Base-by-base conservation (phyloP, 2,888 invertebrate species). In the Cheilosia soror region DNA sequence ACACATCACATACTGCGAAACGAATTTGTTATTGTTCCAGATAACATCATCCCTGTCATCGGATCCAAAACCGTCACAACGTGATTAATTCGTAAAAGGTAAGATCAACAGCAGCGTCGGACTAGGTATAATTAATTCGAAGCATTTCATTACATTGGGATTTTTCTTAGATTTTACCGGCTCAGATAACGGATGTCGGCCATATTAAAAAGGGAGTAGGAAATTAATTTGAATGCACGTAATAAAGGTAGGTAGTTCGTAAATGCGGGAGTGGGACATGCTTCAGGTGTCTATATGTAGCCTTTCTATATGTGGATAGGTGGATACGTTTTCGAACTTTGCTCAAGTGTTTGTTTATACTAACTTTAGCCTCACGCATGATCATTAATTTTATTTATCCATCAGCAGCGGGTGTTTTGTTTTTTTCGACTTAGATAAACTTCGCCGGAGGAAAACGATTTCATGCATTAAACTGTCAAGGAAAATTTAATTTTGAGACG, bases 31-130 rank as follows among this genome's bases (percentile, higher is more conserved):
- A 60, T 51, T 68, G 53, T 62, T 15, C 25, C 25, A 7, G 25
- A 42, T 68, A 51, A 47, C 44, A 63, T 37, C 62, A 71, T 78
- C 62, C 49, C 44, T 49, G 69, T 63, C 62, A 55, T 37, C 65
- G 11, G 44, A 9, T 57, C 42, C 20, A 20, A 47, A 44, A 47
- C 44, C 44, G 53, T 62, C 68, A 53, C 68, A 42, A 77, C 78
- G 78, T 78, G 78, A 78, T 78, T 71, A 71, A 78, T 63, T 63
- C 78, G 63, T 63, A 37, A 51, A 69, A 60, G 60, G 29, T 57
- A 62, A 65, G 78, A 68, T 77, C 71, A 78, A 27, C 44, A 42
- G 44, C 62, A 44, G 31, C 62, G 29, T 27, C 57, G 55, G 37
- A 5, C 25, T 37, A 37, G 57, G 33, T n/a, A 57, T 75, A 63